These are phyloP conservation scores for Rhombomys opimus DNA, from an alignment of 2,113 vertebrate species.

Conservation along the genomic window DNA sequence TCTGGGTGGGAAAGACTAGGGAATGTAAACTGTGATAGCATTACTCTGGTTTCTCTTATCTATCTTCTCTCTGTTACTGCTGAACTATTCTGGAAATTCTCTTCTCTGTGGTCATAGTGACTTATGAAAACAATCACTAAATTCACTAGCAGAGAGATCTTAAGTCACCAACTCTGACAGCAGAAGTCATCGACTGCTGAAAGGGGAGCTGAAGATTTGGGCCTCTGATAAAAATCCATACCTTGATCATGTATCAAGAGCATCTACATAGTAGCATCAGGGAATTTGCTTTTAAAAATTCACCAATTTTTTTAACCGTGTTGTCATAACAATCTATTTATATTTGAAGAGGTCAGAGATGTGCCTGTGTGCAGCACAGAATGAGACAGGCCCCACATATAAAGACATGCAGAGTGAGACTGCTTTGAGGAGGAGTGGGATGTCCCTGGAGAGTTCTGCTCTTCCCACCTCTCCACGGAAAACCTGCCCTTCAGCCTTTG, in stretches of 20 bases:
- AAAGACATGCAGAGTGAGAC: background rate
- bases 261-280: background rate
- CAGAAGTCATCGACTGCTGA: background rate
- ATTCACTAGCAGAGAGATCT: background rate
- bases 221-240: background rate
- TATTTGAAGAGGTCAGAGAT: background rate
- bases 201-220: background rate
- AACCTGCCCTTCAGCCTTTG: background rate
- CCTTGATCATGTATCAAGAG: background rate
- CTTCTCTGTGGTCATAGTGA: background rate
- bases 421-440: background rate
- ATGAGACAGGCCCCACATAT: background rate
- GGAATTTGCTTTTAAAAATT: background rate
- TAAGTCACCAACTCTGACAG: background rate
- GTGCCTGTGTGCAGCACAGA: background rate
- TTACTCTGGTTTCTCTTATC: background rate
- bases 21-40: background rate
- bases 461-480: background rate
- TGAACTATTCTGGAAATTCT: background rate
- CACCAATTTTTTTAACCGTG: background rate
- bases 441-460: background rate
- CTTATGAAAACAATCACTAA: background rate
- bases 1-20: rapidly evolving
- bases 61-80: background rate
- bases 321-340: background rate